phyloP scores from a whole-genome alignment of 92 coral and sea anemone species.

The Phenganax subtilis region DNA sequence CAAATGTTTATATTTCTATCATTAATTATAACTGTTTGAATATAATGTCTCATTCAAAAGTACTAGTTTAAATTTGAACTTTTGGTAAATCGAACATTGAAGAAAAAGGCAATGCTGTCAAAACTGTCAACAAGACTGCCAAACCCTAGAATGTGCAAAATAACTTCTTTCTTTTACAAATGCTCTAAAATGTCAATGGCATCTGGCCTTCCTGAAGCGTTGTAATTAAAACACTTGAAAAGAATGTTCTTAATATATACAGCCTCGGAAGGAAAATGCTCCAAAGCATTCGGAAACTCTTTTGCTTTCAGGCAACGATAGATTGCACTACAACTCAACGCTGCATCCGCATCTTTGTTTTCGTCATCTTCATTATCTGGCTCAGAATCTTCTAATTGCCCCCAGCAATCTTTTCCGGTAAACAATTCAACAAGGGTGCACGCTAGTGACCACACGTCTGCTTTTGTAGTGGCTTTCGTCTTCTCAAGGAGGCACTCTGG shows the following conservation, averaged over 20 bases:
- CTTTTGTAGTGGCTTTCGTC: slow-evolving; percentile 25
- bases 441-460: slow-evolving; percentile 53
- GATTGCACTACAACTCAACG: not conserved
- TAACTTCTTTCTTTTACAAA: too few species aligned
- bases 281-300: too few species aligned
- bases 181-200: not conserved
- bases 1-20: too few species aligned
- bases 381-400: not conserved
- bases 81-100: too few species aligned
- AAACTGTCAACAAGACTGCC: too few species aligned
- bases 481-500: slow-evolving; percentile 34
- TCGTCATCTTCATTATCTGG: not conserved
- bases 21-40: too few species aligned
- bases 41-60: too few species aligned
- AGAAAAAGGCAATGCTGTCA: too few species aligned
- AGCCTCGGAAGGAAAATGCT: too few species aligned
- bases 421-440: slow-evolving; percentile 46
- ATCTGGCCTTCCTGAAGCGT: slow-evolving; percentile 2
- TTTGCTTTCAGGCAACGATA: not conserved
- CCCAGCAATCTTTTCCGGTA: slow-evolving; percentile 45
- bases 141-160: too few species aligned
- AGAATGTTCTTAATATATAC: too few species aligned
- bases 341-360: not conserved
- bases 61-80: too few species aligned
- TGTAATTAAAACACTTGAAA: not conserved